phyloP scores from a whole-genome alignment of 1,140 invertebrate genomes.

The Solen grandis region DNA sequence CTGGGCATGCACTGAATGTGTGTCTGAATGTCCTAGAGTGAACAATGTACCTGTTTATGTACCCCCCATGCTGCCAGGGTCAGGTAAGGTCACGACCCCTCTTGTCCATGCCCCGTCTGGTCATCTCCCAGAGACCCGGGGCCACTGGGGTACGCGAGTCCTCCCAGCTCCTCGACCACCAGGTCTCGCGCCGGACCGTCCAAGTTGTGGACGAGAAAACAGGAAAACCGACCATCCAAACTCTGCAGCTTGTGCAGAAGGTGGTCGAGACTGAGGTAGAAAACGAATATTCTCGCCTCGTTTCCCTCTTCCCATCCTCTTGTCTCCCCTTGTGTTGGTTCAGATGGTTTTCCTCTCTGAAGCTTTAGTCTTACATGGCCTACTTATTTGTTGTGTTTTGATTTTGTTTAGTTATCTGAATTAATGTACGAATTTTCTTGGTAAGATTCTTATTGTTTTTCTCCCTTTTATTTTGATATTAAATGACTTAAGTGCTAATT shows the following conservation, averaged over 20 bases:
- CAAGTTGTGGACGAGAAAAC: constrained; percentile 92
- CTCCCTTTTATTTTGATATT: background rate
- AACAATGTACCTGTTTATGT: no score
- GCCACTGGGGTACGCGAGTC: constrained; percentile 92
- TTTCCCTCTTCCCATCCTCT: background rate
- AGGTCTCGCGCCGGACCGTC: constrained; percentile 91
- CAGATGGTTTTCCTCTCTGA: background rate
- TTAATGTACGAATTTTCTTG: background rate
- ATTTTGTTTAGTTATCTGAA: background rate
- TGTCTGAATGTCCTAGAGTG: no score
- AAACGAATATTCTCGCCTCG: background rate
- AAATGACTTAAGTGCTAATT: no score
- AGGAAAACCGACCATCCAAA: constrained; percentile 91
- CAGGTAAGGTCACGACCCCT: no score
- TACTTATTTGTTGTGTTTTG: constrained; percentile 10
- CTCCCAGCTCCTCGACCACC: constrained; percentile 93
- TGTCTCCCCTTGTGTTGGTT: background rate
- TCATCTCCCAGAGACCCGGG: constrained; percentile 62
- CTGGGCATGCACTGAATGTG: no score
- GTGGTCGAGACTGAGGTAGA: constrained; percentile 96
- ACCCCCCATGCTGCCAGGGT: no score
- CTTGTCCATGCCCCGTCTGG: background rate
- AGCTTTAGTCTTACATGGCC: background rate
- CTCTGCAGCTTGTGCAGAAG: constrained; percentile 95
- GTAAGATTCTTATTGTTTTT: background rate